phyloP scores from a whole-genome alignment of 1,140 invertebrate genomes.

The Papilio polyxenes region DNA sequence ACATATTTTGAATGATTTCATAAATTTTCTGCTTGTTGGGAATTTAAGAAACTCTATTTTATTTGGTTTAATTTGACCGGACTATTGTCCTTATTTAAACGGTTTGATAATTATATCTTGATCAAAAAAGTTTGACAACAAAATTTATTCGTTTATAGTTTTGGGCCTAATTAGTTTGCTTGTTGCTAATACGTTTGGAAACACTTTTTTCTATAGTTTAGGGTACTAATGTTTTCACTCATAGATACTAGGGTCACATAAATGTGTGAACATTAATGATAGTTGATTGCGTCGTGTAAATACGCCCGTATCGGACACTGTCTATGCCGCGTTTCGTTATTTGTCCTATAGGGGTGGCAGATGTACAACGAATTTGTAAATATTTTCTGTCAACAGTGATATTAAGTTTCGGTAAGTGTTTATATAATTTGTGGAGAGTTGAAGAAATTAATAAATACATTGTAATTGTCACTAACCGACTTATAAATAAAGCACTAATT shows the following conservation, averaged over 20 bases:
- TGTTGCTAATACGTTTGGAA: background rate
- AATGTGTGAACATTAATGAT: slow-evolving; percentile 23
- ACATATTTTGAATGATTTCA: no score
- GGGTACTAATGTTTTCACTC: background rate
- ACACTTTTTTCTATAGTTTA: background rate
- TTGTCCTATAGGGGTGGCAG: slow-evolving; percentile 31
- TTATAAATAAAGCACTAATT: no score
- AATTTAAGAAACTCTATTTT: no score
- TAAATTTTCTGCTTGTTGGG: no score
- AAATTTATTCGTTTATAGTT: background rate
- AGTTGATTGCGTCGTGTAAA: slow-evolving; percentile 22
- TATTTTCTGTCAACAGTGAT: slow-evolving; percentile 4
- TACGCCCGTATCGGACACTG: slow-evolving; percentile 27
- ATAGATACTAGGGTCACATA: slow-evolving; percentile 1
- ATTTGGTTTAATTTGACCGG: no score
- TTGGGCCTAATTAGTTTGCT: background rate
- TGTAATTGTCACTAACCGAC: no score
- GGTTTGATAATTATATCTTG: no score
- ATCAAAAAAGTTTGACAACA: no score
- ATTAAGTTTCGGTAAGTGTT: background rate
- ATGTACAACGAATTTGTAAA: slow-evolving; percentile 29
- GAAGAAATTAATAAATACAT: background rate
- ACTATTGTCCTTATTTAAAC: no score
- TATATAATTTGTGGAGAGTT: background rate
- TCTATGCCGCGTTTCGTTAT: slow-evolving; percentile 20